A percentile compares a stretch with the other conserved stretches of the same genome.
Conservation (phyloP, 2,888 invertebrate species). For the Aelia acuminata region DNA sequence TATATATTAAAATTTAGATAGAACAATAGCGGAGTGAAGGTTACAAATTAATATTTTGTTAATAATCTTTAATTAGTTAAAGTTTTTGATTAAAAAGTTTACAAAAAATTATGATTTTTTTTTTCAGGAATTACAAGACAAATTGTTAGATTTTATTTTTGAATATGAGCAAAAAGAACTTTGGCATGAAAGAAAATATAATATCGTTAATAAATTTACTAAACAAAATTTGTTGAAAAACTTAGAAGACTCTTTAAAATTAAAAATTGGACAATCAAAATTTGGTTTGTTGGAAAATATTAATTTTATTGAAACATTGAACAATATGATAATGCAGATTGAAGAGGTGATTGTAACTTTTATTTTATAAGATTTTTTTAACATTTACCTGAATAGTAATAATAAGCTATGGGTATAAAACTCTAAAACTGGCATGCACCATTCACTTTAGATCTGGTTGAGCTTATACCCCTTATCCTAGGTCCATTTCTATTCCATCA, state of each 20-base stretch:
- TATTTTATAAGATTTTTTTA: neutral
- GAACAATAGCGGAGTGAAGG: neutral
- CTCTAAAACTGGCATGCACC: too few species aligned
- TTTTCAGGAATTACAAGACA: constrained; percentile 86
- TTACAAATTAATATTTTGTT: neutral
- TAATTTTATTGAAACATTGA: constrained; percentile 86
- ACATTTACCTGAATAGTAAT: too few species aligned
- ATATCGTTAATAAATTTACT: constrained; percentile 87
- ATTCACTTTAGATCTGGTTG: too few species aligned
- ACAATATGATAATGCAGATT: constrained; percentile 80
- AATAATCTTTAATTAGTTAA: neutral
- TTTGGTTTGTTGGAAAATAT: constrained; percentile 95
- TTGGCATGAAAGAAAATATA: constrained; percentile 86
- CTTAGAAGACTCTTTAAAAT: constrained; percentile 86
- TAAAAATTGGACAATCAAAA: constrained; percentile 87
- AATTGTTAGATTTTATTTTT: constrained; percentile 90
- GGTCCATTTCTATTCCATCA: too few species aligned
- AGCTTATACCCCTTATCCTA: too few species aligned
- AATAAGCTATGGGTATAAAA: too few species aligned
- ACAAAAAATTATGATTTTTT: neutral
- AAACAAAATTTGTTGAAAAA: constrained; percentile 88
- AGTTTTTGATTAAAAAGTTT: neutral
- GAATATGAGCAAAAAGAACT: constrained; percentile 83
- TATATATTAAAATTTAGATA: neutral
- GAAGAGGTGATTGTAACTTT: constrained; percentile 1